A percentile compares a stretch with the other conserved stretches of the same genome.
phyloP scores from a whole-genome alignment of 1,140 invertebrate genomes.

The Psilanteris sp. region DNA sequence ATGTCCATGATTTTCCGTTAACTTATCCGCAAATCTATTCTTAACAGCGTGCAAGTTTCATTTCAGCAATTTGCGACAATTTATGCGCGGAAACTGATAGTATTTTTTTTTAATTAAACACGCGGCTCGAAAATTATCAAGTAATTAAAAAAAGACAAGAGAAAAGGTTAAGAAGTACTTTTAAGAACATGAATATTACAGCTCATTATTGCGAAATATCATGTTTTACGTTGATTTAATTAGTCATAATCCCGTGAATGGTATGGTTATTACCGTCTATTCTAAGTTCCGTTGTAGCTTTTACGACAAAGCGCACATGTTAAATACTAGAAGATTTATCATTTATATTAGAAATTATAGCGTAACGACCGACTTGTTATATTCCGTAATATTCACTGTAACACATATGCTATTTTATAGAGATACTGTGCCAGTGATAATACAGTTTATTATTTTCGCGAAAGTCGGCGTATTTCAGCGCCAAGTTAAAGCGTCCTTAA shows the following conservation, averaged over 20 bases:
- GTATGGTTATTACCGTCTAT: slow-evolving; percentile 44
- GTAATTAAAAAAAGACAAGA: neutral
- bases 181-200: slow-evolving; percentile 9
- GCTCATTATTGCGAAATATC: slow-evolving; percentile 32
- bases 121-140: slow-evolving; percentile 3
- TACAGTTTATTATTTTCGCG: slow-evolving; percentile 2
- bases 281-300: slow-evolving; percentile 44
- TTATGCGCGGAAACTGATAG: neutral
- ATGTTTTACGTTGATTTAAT: slow-evolving; percentile 47
- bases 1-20: no score
- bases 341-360: slow-evolving; percentile 42
- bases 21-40: neutral
- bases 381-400: slow-evolving; percentile 24
- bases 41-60: no score
- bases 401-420: slow-evolving; percentile 8
- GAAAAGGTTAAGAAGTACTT: slow-evolving; percentile 1
- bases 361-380: slow-evolving; percentile 23
- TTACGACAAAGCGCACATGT: slow-evolving; percentile 41
- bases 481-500: no score
- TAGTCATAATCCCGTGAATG: slow-evolving; percentile 33
- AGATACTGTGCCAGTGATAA: slow-evolving; percentile 3
- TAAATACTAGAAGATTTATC: slow-evolving; percentile 40
- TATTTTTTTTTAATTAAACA: slow-evolving; percentile 5
- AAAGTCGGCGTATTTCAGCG: no score
- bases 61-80: neutral